Conservation (phyloP, 2,797 vertebrate species). For the Staurois parvus region DNA sequence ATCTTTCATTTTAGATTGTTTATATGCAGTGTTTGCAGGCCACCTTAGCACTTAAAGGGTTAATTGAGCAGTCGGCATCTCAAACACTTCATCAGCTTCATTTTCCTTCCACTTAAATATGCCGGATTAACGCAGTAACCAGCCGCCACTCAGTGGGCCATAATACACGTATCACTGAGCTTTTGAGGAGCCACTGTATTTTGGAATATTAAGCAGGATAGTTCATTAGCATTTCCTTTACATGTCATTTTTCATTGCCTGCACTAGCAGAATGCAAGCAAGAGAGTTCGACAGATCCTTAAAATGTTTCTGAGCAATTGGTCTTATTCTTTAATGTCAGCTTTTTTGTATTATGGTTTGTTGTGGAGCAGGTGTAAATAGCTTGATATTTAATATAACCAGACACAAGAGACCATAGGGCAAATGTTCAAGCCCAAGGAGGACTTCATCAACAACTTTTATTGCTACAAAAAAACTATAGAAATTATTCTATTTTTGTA, state of each 20-base stretch:
- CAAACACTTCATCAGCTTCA: constrained; percentile 55
- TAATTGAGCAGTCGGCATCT: constrained; percentile 54
- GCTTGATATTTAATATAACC: background rate
- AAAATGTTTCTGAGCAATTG: background rate
- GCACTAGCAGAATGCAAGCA: constrained; percentile 1
- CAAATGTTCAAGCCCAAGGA: background rate
- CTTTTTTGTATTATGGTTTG: background rate
- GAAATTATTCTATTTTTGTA: background rate
- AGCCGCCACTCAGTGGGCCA: constrained; percentile 51
- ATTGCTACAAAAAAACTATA: too few relatives aligned
- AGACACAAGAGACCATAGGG: background rate
- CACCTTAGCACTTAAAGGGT: constrained; percentile 47
- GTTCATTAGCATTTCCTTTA: constrained; percentile 54
- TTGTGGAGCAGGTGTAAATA: background rate
- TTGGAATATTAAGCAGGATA: constrained; percentile 57
- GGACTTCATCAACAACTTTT: background rate
- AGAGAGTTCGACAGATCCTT: constrained; percentile 5
- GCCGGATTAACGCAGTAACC: constrained; percentile 54
- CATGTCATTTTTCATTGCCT: constrained; percentile 29
- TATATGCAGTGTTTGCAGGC: constrained; percentile 30
- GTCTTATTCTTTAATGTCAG: background rate
- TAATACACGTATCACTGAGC: constrained; percentile 60
- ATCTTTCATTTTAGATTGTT: constrained; percentile 19
- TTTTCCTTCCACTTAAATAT: constrained; percentile 60
- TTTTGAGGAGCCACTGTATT: constrained; percentile 52